A percentile compares a stretch with the other conserved stretches of the same genome.
These are phyloP conservation scores for Cheilosia grossa DNA, from an alignment of 2,888 invertebrate species.

Conservation along the genomic window DNA sequence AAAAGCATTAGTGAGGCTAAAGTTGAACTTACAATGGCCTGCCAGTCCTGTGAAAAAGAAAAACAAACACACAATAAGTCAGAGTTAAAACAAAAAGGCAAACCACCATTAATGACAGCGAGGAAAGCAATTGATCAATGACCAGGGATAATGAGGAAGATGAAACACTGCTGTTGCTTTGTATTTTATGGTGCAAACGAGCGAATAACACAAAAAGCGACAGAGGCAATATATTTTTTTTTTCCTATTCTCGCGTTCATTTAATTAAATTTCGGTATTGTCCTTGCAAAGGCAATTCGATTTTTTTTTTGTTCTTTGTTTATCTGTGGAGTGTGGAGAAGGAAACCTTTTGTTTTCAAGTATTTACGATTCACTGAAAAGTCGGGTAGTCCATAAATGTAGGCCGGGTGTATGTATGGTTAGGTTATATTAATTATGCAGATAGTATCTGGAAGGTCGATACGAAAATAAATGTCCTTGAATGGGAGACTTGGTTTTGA, in stretches of 20 bases:
- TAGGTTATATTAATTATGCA: slow-evolving; percentile 4
- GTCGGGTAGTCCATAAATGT: not conserved
- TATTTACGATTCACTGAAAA: slow-evolving; percentile 3
- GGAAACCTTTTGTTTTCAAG: slow-evolving; percentile 8
- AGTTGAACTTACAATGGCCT: slow-evolving; percentile 86
- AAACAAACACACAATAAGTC: slow-evolving; percentile 13
- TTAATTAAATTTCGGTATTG: slow-evolving; percentile 44
- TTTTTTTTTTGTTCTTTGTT: slow-evolving; percentile 21
- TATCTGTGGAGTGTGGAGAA: not conserved
- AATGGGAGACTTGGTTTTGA: too few species aligned
- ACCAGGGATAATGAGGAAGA: slow-evolving; percentile 37
- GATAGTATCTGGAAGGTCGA: not conserved
- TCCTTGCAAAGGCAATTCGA: slow-evolving; percentile 12
- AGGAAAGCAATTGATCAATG: slow-evolving; percentile 48
- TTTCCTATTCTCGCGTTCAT: not conserved
- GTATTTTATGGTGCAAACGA: slow-evolving; percentile 29
- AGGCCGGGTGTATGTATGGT: not conserved
- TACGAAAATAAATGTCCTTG: not conserved
- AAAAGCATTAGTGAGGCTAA: slow-evolving; percentile 87
- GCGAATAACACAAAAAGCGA: slow-evolving; percentile 3
- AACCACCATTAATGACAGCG: slow-evolving; percentile 25
- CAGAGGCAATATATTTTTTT: slow-evolving; percentile 22
- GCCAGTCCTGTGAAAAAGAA: slow-evolving; percentile 84
- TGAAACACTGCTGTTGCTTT: slow-evolving; percentile 5
- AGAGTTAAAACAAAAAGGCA: slow-evolving; percentile 15